Base-by-base conservation (phyloP, 2,113 vertebrate genomes). In the Cynopterus brachyotis region DNA sequence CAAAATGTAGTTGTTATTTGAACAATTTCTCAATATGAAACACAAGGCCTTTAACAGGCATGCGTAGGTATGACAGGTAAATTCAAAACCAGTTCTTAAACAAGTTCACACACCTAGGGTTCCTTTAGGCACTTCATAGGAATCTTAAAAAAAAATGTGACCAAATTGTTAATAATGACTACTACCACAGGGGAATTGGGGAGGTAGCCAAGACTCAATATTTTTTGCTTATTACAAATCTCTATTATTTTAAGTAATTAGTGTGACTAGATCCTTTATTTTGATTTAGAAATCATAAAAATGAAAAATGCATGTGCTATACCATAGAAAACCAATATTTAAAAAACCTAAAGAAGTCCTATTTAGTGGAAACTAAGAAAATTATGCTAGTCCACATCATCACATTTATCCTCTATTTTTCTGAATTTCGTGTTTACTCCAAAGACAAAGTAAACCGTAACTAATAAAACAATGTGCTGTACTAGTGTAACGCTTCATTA, bases 11-110 rank as follows among this genome's bases (percentile, higher is more conserved):
- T 40, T 92, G 45, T 70, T 70, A 81, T 20, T 57, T 62, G 55
- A 95, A 94, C 37, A 66, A 78, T 89, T 94, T 69, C 73, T 96
- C 82, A 72, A 64, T n/a, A 47, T 24, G 28, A 95, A 89, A 95
- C 59, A 81, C 11, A 76, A 88, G 40, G 37, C 67, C 50, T 91
- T 75, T 84, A 93, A 76, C 57, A 82, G 59, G 60, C 30, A 72
- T 17, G 24, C 45, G 45, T 40, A 47, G 30, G 78, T 16, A 91
- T 64, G 50, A 80, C 7, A 40, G 17, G 66, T 70, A 82, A 93
- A 89, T 82, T 72, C 78, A 86, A 64, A 94, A 69, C 19, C 53
- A 72, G 32, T 66, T 97, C 67, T 93, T 67, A 95, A 72, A 66
- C 67, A 86, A 66, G 78, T 87, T 86, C 82, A 93, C 13, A 89